phyloP scores from a whole-genome alignment of 2,113 vertebrate species.

The Eulacestoma nigropectus region DNA sequence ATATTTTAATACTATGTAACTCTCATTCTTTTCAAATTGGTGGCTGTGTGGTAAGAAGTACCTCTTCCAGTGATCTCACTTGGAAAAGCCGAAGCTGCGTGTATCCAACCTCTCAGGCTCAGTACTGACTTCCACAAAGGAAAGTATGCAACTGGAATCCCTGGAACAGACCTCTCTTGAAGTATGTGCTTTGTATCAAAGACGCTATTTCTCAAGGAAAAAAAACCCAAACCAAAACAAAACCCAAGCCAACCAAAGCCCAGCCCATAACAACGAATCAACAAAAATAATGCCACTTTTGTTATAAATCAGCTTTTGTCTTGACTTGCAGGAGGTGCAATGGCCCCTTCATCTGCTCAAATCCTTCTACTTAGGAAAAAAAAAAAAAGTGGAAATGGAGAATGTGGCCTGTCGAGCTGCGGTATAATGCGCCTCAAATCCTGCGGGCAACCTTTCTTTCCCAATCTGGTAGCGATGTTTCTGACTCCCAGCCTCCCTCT shows the following conservation, averaged over 20 bases:
- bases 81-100: background rate
- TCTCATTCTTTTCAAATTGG: background rate
- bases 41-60: background rate
- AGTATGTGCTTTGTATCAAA: background rate
- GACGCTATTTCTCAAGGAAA: background rate
- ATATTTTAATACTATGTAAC: background rate
- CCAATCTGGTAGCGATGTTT: background rate
- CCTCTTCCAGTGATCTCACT: background rate
- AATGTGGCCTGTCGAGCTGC: background rate
- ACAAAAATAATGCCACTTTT: background rate
- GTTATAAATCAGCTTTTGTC: constrained; percentile 3
- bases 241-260: background rate
- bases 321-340: constrained; percentile 8
- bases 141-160: constrained; percentile 24
- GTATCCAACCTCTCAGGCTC: background rate
- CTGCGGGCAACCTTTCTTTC: background rate
- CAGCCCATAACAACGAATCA: background rate
- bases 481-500: background rate
- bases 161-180: background rate
- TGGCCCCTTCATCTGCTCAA: background rate
- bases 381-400: background rate
- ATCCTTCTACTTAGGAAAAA: background rate
- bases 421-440: accelerated
- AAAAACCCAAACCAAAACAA: background rate
- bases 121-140: background rate